Base-by-base conservation (phyloP, 2,113 vertebrate species). In the Tiliqua scincoides region DNA sequence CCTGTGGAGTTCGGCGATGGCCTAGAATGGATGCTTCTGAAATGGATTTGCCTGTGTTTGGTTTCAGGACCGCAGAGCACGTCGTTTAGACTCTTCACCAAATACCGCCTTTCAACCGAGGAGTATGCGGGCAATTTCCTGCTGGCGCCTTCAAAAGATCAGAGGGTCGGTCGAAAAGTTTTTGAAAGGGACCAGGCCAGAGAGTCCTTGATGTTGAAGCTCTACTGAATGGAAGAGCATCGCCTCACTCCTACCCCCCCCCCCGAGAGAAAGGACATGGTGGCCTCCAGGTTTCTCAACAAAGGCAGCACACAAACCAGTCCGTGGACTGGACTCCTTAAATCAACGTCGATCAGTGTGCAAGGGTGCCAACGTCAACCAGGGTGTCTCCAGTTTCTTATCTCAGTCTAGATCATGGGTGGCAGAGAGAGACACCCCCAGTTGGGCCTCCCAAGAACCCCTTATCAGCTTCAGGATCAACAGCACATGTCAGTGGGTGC, bases 111-210 rank as follows among this genome's bases (percentile, higher is more conserved):
- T 82, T 70, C 87, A 90, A 89, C n/a, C n/a, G n/a, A 87, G 0
- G n/a, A 78, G 90, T 85, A 80, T 71, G 12, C 87, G 3, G 90
- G 76, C 79, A 76, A n/a, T 92, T 91, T 88, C 93, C 93, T 85
- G 23, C 27, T 74, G 88, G 86, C 73, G 70, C 9, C 88, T 84
- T 87, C 92, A 92, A 93, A 52, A 88, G 89, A 89, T 83, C 89
- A 82, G 32, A 85, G n/a, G n/a, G n/a, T n/a, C 76, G 85, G 90
- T 91, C 89, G 90, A 86, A 92, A 93, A 93, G 92, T 89, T 89
- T 92, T 93, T 93, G 91, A 89, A 91, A 80, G 89, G 92, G 75
- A 85, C 90, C 87, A 86, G 61, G 91, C 92, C 89, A 89, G 87
- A 89, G 87, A 90, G 83, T 92, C 89, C 88, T 87, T 87, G 91